Percentiles rank a stretch among this genome's conserved stretches.
Conservation (phyloP, 2,113 vertebrate genomes). For the Eubucco bourcierii region DNA sequence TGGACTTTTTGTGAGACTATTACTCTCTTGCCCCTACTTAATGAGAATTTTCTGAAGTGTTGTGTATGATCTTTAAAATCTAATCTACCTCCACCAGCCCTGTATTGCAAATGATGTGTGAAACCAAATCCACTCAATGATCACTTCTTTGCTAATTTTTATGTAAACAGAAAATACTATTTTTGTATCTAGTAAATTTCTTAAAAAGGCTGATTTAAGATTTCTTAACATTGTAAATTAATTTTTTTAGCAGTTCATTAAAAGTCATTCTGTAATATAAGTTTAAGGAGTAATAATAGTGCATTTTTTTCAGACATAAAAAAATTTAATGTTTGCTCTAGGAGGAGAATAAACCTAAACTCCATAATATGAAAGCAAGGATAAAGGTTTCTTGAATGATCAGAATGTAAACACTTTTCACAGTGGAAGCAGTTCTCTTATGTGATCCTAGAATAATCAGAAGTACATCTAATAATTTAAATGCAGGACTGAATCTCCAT, state of each 20-base stretch:
- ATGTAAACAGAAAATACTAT: background rate
- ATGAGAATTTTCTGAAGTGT: background rate
- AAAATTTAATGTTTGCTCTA: background rate
- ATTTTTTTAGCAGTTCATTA: background rate
- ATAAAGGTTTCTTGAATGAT: background rate
- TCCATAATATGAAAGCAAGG: background rate
- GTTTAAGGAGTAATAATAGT: background rate
- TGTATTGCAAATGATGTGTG: background rate
- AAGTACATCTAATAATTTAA: background rate
- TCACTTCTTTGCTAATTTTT: background rate
- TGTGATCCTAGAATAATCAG: background rate
- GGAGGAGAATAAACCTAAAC: background rate
- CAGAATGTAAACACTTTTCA: rapidly evolving
- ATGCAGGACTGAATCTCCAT: background rate
- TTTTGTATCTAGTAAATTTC: background rate
- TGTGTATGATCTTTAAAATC: background rate
- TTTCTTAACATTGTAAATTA: background rate
- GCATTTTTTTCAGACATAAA: background rate
- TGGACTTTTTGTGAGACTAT: background rate
- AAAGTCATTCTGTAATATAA: background rate
- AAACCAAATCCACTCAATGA: background rate
- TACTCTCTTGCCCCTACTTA: background rate
- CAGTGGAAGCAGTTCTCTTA: background rate
- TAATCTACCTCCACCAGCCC: background rate
- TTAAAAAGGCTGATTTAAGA: background rate